A percentile compares a stretch with the other conserved stretches of the same genome.
Conservation (phyloP, 2,797 vertebrate genomes). For the Pachyuromys duprasi region DNA sequence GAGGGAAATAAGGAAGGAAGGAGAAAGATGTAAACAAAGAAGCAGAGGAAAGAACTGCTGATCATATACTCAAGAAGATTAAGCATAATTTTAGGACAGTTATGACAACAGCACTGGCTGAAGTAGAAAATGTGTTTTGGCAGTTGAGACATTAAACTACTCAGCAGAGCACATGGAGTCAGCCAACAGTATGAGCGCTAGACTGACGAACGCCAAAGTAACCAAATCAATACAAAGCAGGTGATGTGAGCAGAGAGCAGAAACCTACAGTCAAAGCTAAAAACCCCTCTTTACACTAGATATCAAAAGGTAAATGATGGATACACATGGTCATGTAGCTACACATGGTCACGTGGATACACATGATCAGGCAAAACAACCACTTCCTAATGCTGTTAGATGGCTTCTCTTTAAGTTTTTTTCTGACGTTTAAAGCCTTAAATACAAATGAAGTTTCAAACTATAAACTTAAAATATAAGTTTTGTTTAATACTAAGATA, state of each 20-base stretch:
- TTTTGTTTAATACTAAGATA: slow-evolving; percentile 26
- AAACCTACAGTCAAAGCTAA: not conserved
- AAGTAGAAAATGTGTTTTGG: not conserved
- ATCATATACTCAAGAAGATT: not conserved
- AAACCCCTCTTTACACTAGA: not conserved
- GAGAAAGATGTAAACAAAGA: not conserved
- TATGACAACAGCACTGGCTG: not conserved
- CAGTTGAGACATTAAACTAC: not conserved
- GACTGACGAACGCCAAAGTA: not conserved
- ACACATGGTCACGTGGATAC: not conserved
- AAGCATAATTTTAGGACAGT: not conserved
- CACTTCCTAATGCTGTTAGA: not conserved
- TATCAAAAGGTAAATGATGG: not conserved
- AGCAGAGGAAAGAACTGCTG: not conserved
- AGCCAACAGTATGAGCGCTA: not conserved
- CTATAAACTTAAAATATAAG: slow-evolving; percentile 23
- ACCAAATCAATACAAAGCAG: not conserved
- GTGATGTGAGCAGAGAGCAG: not conserved
- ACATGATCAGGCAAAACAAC: not conserved
- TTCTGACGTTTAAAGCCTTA: not conserved
- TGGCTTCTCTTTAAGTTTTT: not conserved
- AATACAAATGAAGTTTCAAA: not conserved
- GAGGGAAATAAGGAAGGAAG: not conserved
- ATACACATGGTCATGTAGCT: not conserved
- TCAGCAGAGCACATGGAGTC: not conserved